Evolutionary conservation across 2,888 invertebrate species (phyloP).

Genomic region (Cosmia pyralina): DNA sequence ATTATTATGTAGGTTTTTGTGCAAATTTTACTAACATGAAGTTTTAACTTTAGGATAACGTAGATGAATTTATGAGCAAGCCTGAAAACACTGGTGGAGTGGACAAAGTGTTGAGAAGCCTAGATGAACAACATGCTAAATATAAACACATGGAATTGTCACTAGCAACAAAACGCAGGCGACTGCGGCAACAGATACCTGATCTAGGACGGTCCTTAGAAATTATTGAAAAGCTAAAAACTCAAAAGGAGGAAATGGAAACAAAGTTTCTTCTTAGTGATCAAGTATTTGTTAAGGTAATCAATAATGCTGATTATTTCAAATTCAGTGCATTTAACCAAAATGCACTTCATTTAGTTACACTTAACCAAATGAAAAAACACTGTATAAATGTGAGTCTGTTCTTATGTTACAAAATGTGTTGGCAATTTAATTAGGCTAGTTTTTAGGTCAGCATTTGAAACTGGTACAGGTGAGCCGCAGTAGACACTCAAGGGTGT

Average conservation of each 20-base stretch:
- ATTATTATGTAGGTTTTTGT: too few species aligned
- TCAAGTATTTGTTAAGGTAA: constrained; percentile 94
- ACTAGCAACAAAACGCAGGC: constrained; percentile 95
- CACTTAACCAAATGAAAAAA: not conserved
- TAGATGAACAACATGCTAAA: constrained; percentile 98
- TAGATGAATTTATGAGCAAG: constrained; percentile 96
- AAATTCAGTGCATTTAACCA: not conserved
- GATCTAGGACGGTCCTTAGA: constrained; percentile 97
- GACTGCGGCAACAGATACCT: constrained; percentile 97
- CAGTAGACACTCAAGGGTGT: not conserved
- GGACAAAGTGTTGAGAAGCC: constrained; percentile 95
- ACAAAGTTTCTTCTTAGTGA: constrained; percentile 98
- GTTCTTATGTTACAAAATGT: not conserved
- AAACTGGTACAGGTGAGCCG: not conserved
- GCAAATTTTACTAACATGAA: not conserved
- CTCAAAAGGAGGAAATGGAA: constrained; percentile 94
- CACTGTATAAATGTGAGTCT: not conserved
- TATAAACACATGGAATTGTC: constrained; percentile 99
- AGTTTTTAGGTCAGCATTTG: not conserved
- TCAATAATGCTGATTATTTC: not conserved
- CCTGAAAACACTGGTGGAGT: constrained; percentile 95
- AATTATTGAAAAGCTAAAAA: constrained; percentile 96
- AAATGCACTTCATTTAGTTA: not conserved
- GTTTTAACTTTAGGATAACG: constrained; percentile 94
- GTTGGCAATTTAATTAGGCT: not conserved